Conservation (phyloP, 2,113 vertebrate species). For the Pandion haliaetus region DNA sequence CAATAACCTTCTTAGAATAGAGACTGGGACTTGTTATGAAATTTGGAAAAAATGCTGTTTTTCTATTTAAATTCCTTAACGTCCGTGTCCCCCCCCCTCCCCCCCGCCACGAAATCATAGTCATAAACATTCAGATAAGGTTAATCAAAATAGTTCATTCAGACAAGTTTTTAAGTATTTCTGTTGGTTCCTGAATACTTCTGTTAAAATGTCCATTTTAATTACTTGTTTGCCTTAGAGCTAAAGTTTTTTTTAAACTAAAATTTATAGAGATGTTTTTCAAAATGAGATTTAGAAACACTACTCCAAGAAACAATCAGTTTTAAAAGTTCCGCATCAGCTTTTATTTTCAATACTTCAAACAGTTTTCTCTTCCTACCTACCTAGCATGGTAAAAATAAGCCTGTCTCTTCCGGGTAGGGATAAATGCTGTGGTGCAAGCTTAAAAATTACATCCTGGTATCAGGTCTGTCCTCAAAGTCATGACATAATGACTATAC, state of each 20-base stretch:
- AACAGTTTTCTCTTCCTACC: neutral
- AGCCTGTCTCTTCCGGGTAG: neutral
- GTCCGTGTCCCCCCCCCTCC: fast-evolving
- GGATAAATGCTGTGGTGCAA: neutral
- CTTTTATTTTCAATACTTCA: neutral
- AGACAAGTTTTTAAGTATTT: neutral
- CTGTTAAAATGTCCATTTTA: neutral
- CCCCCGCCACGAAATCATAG: neutral
- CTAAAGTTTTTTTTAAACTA: neutral
- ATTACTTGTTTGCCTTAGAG: neutral
- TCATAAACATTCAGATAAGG: neutral
- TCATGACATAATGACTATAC: neutral
- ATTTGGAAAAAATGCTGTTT: neutral
- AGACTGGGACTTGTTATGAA: neutral
- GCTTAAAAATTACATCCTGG: neutral
- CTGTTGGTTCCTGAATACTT: neutral
- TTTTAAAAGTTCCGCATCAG: neutral
- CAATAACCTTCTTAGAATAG: neutral
- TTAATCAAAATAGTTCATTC: neutral
- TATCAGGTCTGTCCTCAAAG: neutral
- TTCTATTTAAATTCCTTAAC: neutral
- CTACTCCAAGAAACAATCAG: neutral
- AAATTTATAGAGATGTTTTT: neutral
- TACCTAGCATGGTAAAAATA: neutral
- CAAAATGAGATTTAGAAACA: neutral